A percentile compares a stretch with the other conserved stretches of the same genome.
Conservation (phyloP, 1,140 invertebrate genomes). For the Muscidifurax raptorellus region DNA sequence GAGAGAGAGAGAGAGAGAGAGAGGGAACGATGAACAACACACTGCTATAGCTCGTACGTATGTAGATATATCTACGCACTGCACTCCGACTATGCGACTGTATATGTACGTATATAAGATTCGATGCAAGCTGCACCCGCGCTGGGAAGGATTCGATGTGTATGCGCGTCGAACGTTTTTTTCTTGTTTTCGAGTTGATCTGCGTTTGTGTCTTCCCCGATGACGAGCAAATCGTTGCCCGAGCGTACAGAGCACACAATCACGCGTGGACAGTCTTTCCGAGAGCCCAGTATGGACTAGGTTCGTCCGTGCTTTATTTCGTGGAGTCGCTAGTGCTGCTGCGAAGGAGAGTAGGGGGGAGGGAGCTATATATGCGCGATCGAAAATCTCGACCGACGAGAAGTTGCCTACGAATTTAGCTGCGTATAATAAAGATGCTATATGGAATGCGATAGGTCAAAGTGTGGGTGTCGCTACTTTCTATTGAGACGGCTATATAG, state of each 20-base stretch:
- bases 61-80: neutral
- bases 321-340: neutral
- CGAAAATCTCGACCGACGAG: neutral
- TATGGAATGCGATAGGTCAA: too few relatives aligned
- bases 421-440: neutral
- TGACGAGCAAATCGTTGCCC: too few relatives aligned
- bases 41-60: neutral
- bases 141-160: too few relatives aligned
- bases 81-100: neutral
- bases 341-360: too few relatives aligned
- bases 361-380: neutral
- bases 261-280: neutral
- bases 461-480: too few relatives aligned
- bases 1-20: constrained; percentile 12
- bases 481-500: too few relatives aligned
- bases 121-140: neutral
- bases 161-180: neutral
- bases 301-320: neutral
- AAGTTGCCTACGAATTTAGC: too few relatives aligned
- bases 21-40: neutral
- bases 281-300: neutral
- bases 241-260: neutral
- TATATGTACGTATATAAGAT: too few relatives aligned
- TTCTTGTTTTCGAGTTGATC: neutral
- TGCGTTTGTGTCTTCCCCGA: neutral